phyloP scores from a whole-genome alignment of 2,888 invertebrate genomes.

The Drosophila helvetica region DNA sequence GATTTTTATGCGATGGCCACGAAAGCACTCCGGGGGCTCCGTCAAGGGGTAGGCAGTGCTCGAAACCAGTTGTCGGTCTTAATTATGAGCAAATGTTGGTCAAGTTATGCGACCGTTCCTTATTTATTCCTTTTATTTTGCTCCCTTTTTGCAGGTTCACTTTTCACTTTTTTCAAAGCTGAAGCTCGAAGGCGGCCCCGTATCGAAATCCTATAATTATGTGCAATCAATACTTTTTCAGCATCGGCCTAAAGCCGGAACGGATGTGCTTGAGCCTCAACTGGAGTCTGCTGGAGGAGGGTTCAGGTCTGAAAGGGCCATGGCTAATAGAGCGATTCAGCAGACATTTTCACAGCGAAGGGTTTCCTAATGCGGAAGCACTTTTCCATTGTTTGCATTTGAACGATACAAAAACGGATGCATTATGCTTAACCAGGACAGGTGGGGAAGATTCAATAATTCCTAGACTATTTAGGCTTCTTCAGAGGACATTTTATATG shows the following conservation, averaged over 20 bases:
- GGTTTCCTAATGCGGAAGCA: constrained; percentile 24
- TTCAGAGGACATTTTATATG: too few species aligned
- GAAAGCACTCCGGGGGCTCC: constrained; percentile 19
- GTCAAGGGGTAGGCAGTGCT: neutral
- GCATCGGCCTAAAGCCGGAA: constrained; percentile 62
- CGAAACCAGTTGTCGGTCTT: constrained; percentile 67
- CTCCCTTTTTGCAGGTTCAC: constrained; percentile 22
- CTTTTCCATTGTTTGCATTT: neutral
- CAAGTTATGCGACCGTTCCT: constrained; percentile 49
- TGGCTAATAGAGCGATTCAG: constrained; percentile 43
- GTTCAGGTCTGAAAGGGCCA: neutral
- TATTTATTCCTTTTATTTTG: constrained; percentile 8
- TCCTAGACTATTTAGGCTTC: too few species aligned
- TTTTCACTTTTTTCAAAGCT: constrained; percentile 33
- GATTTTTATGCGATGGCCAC: constrained; percentile 65
- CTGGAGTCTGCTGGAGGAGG: neutral
- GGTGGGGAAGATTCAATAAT: too few species aligned
- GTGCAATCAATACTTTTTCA: constrained; percentile 75
- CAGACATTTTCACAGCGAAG: neutral
- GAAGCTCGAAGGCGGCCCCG: constrained; percentile 11
- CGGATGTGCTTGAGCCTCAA: constrained; percentile 28
- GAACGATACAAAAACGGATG: neutral
- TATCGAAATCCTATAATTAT: constrained; percentile 72
- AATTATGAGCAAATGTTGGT: constrained; percentile 69
- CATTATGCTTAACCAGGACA: too few species aligned